Conservation (phyloP, 2,113 vertebrate genomes). For the Sylvietta virens region DNA sequence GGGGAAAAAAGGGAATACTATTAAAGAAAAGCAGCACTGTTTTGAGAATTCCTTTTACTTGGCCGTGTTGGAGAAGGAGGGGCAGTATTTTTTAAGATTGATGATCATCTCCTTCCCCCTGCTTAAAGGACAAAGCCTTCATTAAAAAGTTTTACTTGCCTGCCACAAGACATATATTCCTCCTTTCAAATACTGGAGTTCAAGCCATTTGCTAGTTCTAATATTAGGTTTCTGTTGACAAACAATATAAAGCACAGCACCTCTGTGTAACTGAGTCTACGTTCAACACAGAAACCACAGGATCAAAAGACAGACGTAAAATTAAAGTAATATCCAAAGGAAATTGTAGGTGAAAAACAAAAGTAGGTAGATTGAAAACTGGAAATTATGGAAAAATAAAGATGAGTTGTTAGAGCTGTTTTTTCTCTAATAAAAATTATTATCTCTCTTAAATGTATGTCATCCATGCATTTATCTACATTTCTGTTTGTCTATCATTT, state of each 20-base stretch:
- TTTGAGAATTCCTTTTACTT: background rate
- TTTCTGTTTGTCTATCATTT: conserved; percentile 73
- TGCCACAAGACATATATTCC: background rate
- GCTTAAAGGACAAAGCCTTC: background rate
- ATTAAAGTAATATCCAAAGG: conserved; percentile 59
- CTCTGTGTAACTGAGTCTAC: background rate
- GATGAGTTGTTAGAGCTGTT: conserved; percentile 49
- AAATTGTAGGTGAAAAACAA: conserved; percentile 63
- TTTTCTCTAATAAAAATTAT: conserved; percentile 64
- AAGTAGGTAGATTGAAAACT: conserved; percentile 66
- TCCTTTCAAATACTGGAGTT: background rate
- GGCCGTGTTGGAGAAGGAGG: background rate
- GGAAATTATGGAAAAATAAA: conserved; percentile 68
- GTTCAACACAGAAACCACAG: conserved; percentile 22
- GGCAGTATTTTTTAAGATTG: background rate
- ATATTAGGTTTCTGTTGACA: conserved; percentile 21
- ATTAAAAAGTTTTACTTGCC: background rate
- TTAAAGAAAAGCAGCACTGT: background rate
- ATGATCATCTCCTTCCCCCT: background rate
- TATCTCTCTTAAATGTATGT: conserved; percentile 68
- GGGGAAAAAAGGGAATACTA: background rate
- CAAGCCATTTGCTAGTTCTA: background rate
- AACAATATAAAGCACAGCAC: background rate
- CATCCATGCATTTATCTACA: conserved; percentile 54
- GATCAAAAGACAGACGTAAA: conserved; percentile 49